Evolutionary conservation across 2,797 vertebrate genomes (phyloP), one percentile per base, ranked within the genome.

Genomic region (Phrynocephalus forsythii): DNA sequence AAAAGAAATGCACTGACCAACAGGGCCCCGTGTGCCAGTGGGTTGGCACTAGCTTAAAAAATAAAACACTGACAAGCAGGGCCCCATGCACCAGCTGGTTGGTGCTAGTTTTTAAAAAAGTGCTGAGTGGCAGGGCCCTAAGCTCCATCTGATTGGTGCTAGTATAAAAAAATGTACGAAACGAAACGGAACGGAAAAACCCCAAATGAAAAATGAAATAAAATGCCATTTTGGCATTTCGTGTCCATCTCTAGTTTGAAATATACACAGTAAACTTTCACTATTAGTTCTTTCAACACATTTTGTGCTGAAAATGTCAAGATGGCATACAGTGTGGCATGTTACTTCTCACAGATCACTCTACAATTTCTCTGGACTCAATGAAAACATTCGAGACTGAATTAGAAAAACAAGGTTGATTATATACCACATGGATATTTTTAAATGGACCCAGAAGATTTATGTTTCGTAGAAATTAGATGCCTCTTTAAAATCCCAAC

Each of bases 401-500:
- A 82, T 5, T 4, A 18, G 50, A 82, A 30, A 30, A 28, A 77
- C 48, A 83, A 78, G 73, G 38, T 81, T 90, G 67, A 56, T 71
- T 89, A 66, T 66, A 3, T 38, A 38, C 16, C 63, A 78, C 73
- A 22, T 3, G 6, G 73, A 44, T 30, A 24, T 44, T 67, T 85
- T 75, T n/a, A 76, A 85, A 85, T 44, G 52, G 38, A 48, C 33
- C 28, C 18, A 20, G 18, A 63, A 30, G 48, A 78, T 52, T 63
- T 24, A 33, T 26, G 8, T 73, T 66, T 73, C 77, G 66, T 56
- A 48, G 67, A 80, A 79, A 88, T 50, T 66, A 79, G 33, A 73
- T 73, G 73, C 60, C 33, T 79, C 56, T 88, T 75, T 80, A 66
- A 86, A 89, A 86, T 52, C 16, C 30, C n/a, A 56, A 67, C 20